A percentile compares a stretch with the other conserved stretches of the same genome.
Evolutionary conservation across 2,113 vertebrate species (phyloP).

Genomic region (Trogon surrucura): DNA sequence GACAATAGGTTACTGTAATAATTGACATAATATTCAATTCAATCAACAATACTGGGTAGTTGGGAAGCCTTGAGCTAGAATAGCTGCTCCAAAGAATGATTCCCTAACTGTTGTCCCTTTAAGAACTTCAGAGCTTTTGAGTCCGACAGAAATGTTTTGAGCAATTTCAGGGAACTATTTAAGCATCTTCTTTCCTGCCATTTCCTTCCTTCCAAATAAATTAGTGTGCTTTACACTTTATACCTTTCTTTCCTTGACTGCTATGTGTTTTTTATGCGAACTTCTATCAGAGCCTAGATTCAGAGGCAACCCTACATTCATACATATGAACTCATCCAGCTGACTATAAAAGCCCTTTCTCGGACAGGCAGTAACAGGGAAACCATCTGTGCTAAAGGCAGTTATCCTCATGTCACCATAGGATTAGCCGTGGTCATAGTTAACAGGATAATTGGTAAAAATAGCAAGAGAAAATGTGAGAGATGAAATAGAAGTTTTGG

Average conservation of each 20-base stretch:
- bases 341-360: background rate
- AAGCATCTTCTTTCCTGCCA: background rate
- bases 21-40: constrained; percentile 28
- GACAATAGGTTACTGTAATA: background rate
- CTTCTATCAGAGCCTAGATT: background rate
- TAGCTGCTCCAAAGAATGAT: background rate
- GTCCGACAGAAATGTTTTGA: constrained; percentile 1
- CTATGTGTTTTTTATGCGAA: background rate
- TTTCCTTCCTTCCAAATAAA: background rate
- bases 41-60: background rate
- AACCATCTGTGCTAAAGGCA: background rate
- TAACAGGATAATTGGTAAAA: constrained; percentile 13
- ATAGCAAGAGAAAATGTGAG: background rate
- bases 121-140: constrained; percentile 5
- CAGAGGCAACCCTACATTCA: background rate
- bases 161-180: background rate
- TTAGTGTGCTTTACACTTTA: background rate
- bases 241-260: background rate
- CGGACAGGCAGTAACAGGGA: background rate
- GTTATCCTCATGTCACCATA: background rate
- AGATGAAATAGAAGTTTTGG: background rate
- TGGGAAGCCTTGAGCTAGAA: constrained; percentile 24
- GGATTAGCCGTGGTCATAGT: background rate
- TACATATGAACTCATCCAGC: background rate
- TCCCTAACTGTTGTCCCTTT: constrained; percentile 5